Conservation (phyloP, 2,797 vertebrate genomes). For the Scleropages formosus region DNA sequence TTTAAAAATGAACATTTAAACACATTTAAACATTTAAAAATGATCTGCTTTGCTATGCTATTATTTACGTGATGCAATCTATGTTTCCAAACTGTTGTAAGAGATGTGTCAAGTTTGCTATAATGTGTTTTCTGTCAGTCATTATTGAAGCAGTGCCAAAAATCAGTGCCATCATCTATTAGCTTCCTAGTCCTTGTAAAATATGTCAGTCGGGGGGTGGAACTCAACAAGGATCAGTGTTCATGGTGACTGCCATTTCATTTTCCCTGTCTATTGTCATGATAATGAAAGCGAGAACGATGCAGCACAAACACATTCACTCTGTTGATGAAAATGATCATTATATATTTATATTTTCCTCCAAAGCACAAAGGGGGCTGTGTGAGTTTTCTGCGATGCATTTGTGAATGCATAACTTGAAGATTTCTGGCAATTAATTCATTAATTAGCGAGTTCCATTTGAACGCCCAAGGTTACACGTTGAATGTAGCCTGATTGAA, state of each 20-base stretch:
- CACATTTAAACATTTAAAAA: no score
- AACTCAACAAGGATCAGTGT: constrained; percentile 11
- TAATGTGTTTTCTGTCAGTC: not conserved
- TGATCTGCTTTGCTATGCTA: not conserved
- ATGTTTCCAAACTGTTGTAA: not conserved
- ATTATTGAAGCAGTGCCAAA: not conserved
- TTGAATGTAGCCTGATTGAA: no score
- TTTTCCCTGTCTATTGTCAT: not conserved
- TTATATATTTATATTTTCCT: not conserved
- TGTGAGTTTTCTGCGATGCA: no score
- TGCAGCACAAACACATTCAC: not conserved
- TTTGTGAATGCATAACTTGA: no score
- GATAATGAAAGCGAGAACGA: not conserved
- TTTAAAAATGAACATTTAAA: no score
- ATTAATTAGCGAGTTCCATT: no score
- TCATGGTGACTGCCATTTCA: not conserved
- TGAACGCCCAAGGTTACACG: no score
- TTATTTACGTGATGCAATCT: not conserved
- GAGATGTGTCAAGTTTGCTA: not conserved
- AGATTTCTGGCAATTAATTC: no score
- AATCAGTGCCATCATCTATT: not conserved
- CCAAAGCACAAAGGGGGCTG: no score
- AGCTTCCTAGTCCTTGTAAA: not conserved
- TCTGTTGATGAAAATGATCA: not conserved
- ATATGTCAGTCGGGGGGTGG: not conserved